Percentiles rank a stretch among this genome's conserved stretches.
These are phyloP conservation scores for Camponotus floridanus DNA, from an alignment of 1,140 invertebrate genomes.

Conservation along the genomic window DNA sequence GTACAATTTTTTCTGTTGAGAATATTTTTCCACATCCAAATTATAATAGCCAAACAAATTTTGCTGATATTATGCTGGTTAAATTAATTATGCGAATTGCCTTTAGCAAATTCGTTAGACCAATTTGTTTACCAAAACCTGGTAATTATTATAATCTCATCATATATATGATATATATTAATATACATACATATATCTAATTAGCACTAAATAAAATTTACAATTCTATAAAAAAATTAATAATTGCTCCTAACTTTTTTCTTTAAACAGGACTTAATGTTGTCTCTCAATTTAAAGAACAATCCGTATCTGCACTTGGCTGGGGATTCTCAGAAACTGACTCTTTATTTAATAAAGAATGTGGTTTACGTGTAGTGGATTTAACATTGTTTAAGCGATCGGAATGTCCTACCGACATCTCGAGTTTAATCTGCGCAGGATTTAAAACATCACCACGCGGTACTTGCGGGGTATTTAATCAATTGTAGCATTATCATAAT, in stretches of 20 bases:
- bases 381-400: conserved; percentile 24
- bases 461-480: conserved; percentile 30
- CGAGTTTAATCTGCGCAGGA: conserved; percentile 31
- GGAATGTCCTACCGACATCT: conserved; percentile 7
- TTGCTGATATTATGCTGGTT: conserved; percentile 83
- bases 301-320: conserved; percentile 30
- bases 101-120: conserved; percentile 81
- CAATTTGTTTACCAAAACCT: conserved; percentile 86
- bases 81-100: conserved; percentile 82
- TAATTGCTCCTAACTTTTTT: not conserved
- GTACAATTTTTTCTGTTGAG: conserved; percentile 28
- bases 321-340: conserved; percentile 44
- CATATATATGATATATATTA: not conserved
- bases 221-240: not conserved
- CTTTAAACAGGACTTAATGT: not conserved
- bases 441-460: conserved; percentile 18
- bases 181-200: not conserved
- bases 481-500: not conserved
- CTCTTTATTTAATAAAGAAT: conserved; percentile 5
- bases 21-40: conserved; percentile 23
- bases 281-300: not conserved
- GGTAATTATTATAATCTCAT: conserved; percentile 76
- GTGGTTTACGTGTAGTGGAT: conserved; percentile 27
- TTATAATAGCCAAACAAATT: conserved; percentile 31
- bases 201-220: not conserved